phyloP scores from a whole-genome alignment of 2,113 vertebrate genomes.

The Mustela nigripes region DNA sequence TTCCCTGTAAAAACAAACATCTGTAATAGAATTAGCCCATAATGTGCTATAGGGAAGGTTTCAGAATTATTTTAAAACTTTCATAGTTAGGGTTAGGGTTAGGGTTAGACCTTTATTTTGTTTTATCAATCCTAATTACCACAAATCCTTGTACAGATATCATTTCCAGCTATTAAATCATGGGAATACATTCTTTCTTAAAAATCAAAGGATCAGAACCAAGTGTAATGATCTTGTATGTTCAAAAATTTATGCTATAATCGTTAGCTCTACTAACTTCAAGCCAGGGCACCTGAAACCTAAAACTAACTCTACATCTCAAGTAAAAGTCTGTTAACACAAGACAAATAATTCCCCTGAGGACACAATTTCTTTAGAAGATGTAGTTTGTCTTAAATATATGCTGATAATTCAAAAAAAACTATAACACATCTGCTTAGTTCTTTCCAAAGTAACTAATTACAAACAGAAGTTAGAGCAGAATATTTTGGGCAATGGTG shows the following conservation, averaged over 20 bases:
- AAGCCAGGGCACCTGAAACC: slow-evolving; percentile 60
- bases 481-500: slow-evolving; percentile 62
- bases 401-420: slow-evolving; percentile 64
- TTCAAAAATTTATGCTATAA: slow-evolving; percentile 70
- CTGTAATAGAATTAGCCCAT: background rate
- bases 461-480: slow-evolving; percentile 61
- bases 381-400: slow-evolving; percentile 59
- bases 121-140: slow-evolving; percentile 26
- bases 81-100: background rate
- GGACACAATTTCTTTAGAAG: slow-evolving; percentile 43
- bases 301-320: slow-evolving; percentile 57
- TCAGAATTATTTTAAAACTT: background rate
- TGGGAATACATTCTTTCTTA: slow-evolving; percentile 59
- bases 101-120: background rate
- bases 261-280: slow-evolving; percentile 75
- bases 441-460: slow-evolving; percentile 73
- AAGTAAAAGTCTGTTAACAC: slow-evolving; percentile 65
- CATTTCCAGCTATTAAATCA: slow-evolving; percentile 65
- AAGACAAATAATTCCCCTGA: slow-evolving; percentile 57
- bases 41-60: background rate
- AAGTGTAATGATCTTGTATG: slow-evolving; percentile 70
- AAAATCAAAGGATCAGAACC: slow-evolving; percentile 74
- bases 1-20: background rate
- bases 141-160: slow-evolving; percentile 58
- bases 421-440: slow-evolving; percentile 60